Base-by-base conservation (phyloP, 1,140 invertebrate genomes). In the Penaeus chinensis region DNA sequence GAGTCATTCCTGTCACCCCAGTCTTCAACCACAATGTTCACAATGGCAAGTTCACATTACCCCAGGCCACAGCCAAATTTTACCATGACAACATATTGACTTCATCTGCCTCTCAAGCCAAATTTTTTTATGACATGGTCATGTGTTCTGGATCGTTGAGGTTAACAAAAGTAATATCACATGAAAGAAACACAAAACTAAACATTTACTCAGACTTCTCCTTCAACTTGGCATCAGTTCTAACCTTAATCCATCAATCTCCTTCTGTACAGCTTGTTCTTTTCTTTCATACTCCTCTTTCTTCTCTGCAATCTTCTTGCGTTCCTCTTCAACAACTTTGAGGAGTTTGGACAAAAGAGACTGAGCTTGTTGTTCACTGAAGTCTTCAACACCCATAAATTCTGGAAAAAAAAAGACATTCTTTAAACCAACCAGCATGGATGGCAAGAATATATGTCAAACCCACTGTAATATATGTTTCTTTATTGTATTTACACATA, bases 201-300 rank as follows among this genome's bases (percentile, higher is more conserved):
- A 22, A 3, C 27, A 13, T 54, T 8, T 13, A 54, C 54, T 54
- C 10, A 54, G 54, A 54, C 54, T 8, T 54, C 16, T 54, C 54
- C 54, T 13, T 54, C 11, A 54, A 2, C 16, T 16, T 7, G 11
- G 13, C 16, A 62, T 16, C 18, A 76, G 62, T 27, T 77, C 81
- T 47, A 82, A 83, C 86, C 86, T 32, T 5, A 87, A 47, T 16
- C 22, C 42, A 82, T 87, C 86, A 77, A 87, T 83, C 8, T 87
- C 71, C 27, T n/a, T n/a, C 32, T 87, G 86, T 11, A 78, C 54
- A 54, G 77, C 62, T 13, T 37, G 42, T 77, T 87, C 86, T 42
- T 83, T 47, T 37, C 54, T 27, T 37, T 87, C 86, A 78, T 76
- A 87, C 24, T 87, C 80, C 32, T 82, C 42, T 60, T 87, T 87